phyloP scores from a whole-genome alignment of 2,888 invertebrate species.

The Strigamia crassipes region DNA sequence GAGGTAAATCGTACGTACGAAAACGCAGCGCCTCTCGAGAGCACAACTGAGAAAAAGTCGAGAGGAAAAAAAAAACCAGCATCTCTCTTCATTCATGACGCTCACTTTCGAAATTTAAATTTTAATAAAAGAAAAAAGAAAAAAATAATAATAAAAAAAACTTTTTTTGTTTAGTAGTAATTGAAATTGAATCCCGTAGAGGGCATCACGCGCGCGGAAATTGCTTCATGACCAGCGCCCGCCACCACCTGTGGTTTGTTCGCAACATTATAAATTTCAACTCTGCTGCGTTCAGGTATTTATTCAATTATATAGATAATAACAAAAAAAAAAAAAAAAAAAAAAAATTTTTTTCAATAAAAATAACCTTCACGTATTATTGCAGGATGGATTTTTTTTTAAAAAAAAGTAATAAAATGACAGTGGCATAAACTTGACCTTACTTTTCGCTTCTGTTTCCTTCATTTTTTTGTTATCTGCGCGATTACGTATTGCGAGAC shows the following conservation, averaged over 20 bases:
- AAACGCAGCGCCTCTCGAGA: neutral
- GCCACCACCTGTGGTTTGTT: neutral
- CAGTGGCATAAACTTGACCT: neutral
- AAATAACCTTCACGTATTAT: too few relatives aligned
- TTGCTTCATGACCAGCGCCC: neutral
- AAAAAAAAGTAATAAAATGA: neutral
- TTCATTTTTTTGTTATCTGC: neutral
- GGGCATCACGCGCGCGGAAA: neutral
- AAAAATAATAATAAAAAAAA: too few relatives aligned
- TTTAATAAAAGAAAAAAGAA: too few relatives aligned
- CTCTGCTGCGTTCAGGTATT: too few relatives aligned
- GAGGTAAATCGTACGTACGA: neutral
- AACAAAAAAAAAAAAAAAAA: too few relatives aligned
- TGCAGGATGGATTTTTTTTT: too few relatives aligned
- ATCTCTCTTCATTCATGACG: too few relatives aligned
- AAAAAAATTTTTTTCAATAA: too few relatives aligned
- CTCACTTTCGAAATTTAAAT: too few relatives aligned
- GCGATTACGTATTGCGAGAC: neutral
- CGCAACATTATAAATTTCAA: too few relatives aligned
- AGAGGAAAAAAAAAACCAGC: too few relatives aligned
- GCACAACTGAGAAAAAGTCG: neutral
- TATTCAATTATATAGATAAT: too few relatives aligned
- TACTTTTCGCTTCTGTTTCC: neutral
- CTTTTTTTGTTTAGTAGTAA: neutral
- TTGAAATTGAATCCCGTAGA: neutral